These are phyloP conservation scores for Forficula auricularia DNA, from an alignment of 1,140 invertebrate genomes.

Conservation along the genomic window DNA sequence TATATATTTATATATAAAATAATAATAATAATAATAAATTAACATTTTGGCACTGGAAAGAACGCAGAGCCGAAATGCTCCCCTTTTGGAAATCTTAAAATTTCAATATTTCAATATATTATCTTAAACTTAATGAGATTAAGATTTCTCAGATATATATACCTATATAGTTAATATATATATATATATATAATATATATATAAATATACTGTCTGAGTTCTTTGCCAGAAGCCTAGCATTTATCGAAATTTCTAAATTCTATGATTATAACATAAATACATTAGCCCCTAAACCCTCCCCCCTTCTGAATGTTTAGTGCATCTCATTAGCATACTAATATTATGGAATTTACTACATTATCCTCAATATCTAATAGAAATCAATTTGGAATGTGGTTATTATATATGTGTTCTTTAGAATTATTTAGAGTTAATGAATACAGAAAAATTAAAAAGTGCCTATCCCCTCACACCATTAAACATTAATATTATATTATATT, in stretches of 20 bases:
- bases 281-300: slow-evolving; percentile 14
- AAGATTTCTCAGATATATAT: no score
- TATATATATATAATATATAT: no score
- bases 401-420: slow-evolving; percentile 2
- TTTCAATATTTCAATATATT: no score
- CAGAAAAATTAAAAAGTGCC: slow-evolving; percentile 7
- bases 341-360: slow-evolving; percentile 12
- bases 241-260: slow-evolving; percentile 1
- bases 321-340: slow-evolving; percentile 17
- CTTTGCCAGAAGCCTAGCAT: slow-evolving; percentile 7
- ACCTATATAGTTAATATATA: no score
- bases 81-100: no score
- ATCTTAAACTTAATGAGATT: no score
- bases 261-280: slow-evolving; percentile 7
- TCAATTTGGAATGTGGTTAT: slow-evolving; percentile 14
- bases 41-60: slow-evolving; percentile 12
- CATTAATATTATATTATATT: slow-evolving; percentile 10
- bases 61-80: slow-evolving; percentile 9
- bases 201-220: slow-evolving; percentile 7
- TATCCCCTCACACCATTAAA: slow-evolving; percentile 11
- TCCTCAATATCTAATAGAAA: slow-evolving; percentile 7
- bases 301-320: slow-evolving; percentile 18
- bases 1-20: no score
- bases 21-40: slow-evolving; percentile 7
- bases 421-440: background rate